Conservation (phyloP, 53 echinoderm and acorn worm species). For the Glandiceps talaboti region DNA sequence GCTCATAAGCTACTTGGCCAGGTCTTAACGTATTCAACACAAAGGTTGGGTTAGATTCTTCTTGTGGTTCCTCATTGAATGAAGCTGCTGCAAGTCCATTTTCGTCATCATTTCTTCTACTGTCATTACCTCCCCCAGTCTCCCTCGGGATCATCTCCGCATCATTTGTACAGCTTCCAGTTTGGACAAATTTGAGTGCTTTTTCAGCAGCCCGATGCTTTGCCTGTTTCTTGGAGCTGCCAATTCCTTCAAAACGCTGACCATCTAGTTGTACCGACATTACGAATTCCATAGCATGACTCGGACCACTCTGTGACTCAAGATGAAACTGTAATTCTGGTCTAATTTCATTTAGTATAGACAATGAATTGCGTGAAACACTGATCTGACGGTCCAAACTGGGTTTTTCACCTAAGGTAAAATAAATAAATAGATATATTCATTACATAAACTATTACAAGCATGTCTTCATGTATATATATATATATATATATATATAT, state of each 20-base stretch:
- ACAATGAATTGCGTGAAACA: slow-evolving; percentile 41
- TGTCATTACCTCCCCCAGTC: slow-evolving; percentile 32
- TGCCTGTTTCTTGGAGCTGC: slow-evolving; percentile 68
- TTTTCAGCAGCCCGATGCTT: slow-evolving; percentile 66
- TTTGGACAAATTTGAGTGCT: slow-evolving; percentile 79
- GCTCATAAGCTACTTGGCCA: slow-evolving; percentile 54
- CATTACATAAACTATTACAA: too few species aligned
- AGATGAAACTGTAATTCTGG: slow-evolving; percentile 66
- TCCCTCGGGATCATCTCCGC: slow-evolving; percentile 64
- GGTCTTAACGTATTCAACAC: slow-evolving; percentile 77
- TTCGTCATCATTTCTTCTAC: slow-evolving; percentile 6
- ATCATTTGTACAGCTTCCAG: slow-evolving; percentile 51
- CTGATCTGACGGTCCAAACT: neutral
- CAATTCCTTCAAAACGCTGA: slow-evolving; percentile 47
- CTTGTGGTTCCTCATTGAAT: neutral
- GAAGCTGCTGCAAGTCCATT: neutral
- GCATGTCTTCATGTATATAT: too few species aligned
- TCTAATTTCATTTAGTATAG: slow-evolving; percentile 86
- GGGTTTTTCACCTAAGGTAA: neutral
- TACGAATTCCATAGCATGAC: slow-evolving; percentile 71
- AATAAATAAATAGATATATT: too few species aligned
- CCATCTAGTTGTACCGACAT: slow-evolving; percentile 65
- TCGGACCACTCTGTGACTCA: slow-evolving; percentile 54
- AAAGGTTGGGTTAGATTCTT: slow-evolving; percentile 55
- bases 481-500: too few species aligned